phyloP scores from a whole-genome alignment of 2,113 vertebrate species.

The Oreochromis tanganicae region DNA sequence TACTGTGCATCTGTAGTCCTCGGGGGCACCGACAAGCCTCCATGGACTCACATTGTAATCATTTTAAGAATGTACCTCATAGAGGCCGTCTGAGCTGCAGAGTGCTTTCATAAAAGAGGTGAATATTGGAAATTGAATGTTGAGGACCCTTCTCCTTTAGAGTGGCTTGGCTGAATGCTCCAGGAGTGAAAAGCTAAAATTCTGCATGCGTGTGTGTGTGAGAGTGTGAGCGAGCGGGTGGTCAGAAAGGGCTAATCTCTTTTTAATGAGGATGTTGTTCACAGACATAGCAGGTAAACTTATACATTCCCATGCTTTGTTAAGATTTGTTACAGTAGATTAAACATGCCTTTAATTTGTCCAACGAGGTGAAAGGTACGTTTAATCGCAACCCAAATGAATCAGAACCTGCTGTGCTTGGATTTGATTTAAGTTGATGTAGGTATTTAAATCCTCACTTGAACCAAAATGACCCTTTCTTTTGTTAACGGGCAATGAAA shows the following conservation, averaged over 20 bases:
- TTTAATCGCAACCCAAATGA: not conserved
- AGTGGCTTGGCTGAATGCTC: conserved; percentile 29
- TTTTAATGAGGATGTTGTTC: conserved; percentile 71
- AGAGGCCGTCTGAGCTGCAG: conserved; percentile 11
- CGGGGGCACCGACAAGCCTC: not conserved
- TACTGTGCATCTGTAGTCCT: not conserved
- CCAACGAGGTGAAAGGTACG: not conserved
- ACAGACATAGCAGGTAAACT: conserved; percentile 45
- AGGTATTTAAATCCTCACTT: not conserved
- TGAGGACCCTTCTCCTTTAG: conserved; percentile 49
- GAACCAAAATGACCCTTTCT: not conserved
- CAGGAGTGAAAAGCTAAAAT: conserved; percentile 42
- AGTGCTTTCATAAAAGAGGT: conserved; percentile 32
- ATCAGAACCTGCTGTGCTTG: not conserved
- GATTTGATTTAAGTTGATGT: not conserved
- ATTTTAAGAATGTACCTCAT: conserved; percentile 62
- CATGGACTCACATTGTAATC: conserved; percentile 30
- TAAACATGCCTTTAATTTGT: conserved; percentile 1
- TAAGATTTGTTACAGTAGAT: conserved; percentile 18
- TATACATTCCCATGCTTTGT: conserved; percentile 19
- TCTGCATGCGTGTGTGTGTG: conserved; percentile 9
- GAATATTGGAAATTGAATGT: conserved; percentile 49
- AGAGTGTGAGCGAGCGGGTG: not conserved
- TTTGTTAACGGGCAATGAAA: not conserved
- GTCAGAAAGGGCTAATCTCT: conserved; percentile 64